phyloP scores from a whole-genome alignment of 2,797 vertebrate species.

The Ispidina lecontei region DNA sequence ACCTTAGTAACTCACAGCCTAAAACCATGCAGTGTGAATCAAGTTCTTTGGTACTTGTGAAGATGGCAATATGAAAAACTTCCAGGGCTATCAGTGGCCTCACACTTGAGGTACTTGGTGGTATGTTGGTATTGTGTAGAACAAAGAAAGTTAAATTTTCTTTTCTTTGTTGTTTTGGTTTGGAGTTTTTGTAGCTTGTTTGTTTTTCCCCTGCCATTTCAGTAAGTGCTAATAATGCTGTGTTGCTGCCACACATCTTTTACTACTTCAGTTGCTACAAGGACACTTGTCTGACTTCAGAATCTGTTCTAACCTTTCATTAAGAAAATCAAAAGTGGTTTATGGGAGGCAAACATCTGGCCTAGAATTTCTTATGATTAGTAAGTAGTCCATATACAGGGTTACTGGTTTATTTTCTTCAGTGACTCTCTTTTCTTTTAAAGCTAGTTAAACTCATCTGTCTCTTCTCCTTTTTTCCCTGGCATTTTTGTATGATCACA shows the following conservation, averaged over 20 bases:
- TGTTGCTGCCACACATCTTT: neutral
- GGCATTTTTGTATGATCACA: neutral
- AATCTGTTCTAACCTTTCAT: neutral
- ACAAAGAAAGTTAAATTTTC: neutral
- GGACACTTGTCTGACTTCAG: neutral
- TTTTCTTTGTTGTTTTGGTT: neutral
- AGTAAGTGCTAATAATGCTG: neutral
- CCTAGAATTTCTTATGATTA: neutral
- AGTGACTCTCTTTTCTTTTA: neutral
- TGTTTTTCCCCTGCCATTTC: neutral
- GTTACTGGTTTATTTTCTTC: neutral
- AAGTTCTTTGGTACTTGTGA: neutral
- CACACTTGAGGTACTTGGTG: neutral
- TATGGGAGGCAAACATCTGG: neutral
- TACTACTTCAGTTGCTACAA: neutral
- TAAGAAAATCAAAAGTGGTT: neutral
- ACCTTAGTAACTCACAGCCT: neutral
- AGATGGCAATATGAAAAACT: neutral
- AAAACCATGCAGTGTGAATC: neutral
- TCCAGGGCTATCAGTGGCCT: neutral
- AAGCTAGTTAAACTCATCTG: neutral
- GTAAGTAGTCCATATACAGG: neutral
- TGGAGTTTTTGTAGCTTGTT: neutral
- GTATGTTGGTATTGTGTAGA: neutral
- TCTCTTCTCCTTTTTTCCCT: neutral